phyloP scores from a whole-genome alignment of 2,888 invertebrate species.

The Suillia variegata region DNA sequence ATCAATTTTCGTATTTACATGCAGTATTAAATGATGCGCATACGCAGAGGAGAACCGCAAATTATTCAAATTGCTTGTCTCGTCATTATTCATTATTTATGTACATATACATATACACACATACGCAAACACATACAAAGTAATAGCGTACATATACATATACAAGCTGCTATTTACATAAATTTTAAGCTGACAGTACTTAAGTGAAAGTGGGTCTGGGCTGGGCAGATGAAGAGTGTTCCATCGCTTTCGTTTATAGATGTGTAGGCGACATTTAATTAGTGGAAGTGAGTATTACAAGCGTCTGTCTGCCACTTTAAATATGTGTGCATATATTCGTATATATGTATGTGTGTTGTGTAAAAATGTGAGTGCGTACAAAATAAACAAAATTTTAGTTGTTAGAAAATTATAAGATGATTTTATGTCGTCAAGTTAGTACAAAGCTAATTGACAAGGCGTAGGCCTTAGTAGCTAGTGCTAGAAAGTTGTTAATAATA shows the following conservation, averaged over 20 bases:
- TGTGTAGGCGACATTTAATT: constrained; percentile 39
- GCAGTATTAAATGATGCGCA: constrained; percentile 57
- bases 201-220: constrained; percentile 9
- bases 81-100: constrained; percentile 58
- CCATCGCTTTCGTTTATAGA: neutral
- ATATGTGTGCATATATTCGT: constrained; percentile 31
- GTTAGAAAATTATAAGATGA: too few species aligned
- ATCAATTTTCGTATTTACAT: constrained; percentile 40
- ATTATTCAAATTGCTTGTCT: constrained; percentile 60
- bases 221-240: too few species aligned
- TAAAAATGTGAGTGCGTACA: too few species aligned
- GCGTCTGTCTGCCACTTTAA: too few species aligned
- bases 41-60: constrained; percentile 57
- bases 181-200: constrained; percentile 22
- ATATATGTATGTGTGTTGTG: neutral
- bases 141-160: constrained; percentile 29
- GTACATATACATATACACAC: constrained; percentile 29
- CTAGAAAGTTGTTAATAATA: too few species aligned
- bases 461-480: too few species aligned
- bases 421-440: too few species aligned
- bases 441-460: too few species aligned
- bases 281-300: constrained; percentile 52
- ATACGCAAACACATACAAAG: constrained; percentile 7
- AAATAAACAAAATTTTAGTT: too few species aligned
- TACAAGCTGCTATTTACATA: constrained; percentile 48